Conservation (phyloP, 2,797 vertebrate genomes). For the Tenualosa ilisha region DNA sequence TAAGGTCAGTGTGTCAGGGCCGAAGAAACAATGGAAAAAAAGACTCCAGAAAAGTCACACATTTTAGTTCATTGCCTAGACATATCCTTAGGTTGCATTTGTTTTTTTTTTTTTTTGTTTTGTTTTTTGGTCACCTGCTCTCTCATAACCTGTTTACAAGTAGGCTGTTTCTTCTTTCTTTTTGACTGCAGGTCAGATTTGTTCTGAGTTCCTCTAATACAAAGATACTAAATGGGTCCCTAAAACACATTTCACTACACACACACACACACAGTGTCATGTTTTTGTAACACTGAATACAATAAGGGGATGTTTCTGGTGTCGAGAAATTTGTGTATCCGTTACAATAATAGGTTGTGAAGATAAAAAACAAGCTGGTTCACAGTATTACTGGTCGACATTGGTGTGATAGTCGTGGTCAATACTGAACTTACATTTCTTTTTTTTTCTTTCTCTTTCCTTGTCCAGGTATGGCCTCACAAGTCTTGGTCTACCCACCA, state of each 20-base stretch:
- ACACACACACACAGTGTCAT: not conserved
- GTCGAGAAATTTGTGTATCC: too few species aligned
- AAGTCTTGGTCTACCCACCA: conserved; percentile 99
- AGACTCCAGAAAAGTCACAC: not conserved
- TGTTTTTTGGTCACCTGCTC: not conserved
- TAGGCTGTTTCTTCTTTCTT: not conserved
- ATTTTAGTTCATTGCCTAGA: too few species aligned
- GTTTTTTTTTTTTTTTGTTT: not conserved
- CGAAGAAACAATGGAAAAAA: not conserved
- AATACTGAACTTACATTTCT: conserved; percentile 40
- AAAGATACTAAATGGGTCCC: not conserved
- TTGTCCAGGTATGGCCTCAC: conserved; percentile 98
- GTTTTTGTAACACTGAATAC: too few species aligned
- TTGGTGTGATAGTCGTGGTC: not conserved
- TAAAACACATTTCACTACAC: not conserved
- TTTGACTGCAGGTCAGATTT: not conserved
- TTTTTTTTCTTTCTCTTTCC: conserved; percentile 43
- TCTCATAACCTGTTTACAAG: not conserved
- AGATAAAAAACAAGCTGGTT: conserved; percentile 29
- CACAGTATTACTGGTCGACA: not conserved
- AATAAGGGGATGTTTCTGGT: too few species aligned
- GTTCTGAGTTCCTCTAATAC: not conserved
- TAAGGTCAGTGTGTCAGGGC: conserved; percentile 52
- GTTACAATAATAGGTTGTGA: not conserved
- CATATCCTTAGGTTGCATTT: not conserved